Base-by-base conservation (phyloP, 2,888 invertebrate genomes). In the Metacarcinus magister region DNA sequence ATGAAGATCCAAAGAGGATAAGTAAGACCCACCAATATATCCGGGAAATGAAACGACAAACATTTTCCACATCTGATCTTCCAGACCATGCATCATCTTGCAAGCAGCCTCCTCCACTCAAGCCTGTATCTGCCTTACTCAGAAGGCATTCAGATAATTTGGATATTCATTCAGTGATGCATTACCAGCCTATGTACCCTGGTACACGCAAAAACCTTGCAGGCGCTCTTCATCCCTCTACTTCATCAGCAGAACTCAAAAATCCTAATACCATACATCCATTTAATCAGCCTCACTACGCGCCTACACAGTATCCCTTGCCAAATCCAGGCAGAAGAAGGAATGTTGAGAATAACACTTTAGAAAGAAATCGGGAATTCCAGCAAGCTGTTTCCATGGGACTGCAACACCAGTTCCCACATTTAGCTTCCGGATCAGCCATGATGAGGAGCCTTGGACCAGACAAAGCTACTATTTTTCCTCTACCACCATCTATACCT, bases 381-480 rank as follows among this genome's bases (percentile, higher is more conserved):
- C 95, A 95, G 82, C 95, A 95, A n/a, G 93, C 95, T 28, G 89
- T 95, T 23, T 75, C 96, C 13, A 54, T 96, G 75, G 89, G 92
- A n/a, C 67, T 93, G 87, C 96, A 95, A 67, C 87, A 93, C 19
- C 94, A 54, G 10, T 95, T 67, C 93, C 67, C 82, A 43, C 96
- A 95, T 67, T 44, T 96, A 82, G 23, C 92, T 39, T 48, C 96
- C 8, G 48, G 75, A 46, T 16, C 94, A 93, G 54, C 92, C 39
- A 46, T 95, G 46, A 94, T 94, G 90, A 95, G 95, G 54, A 96
- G 96, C 92, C 96, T 96, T 95, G 96, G 96, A 39, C 93, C 92
- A 90, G 96, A 96, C 60, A 96, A 96, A 93, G 96, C 96, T 44
- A 95, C 95, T 46, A 96, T 96, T 92, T 95, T 95, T 67, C 95